phyloP scores from a whole-genome alignment of 2,113 vertebrate genomes.

The Oryzias curvinotus region DNA sequence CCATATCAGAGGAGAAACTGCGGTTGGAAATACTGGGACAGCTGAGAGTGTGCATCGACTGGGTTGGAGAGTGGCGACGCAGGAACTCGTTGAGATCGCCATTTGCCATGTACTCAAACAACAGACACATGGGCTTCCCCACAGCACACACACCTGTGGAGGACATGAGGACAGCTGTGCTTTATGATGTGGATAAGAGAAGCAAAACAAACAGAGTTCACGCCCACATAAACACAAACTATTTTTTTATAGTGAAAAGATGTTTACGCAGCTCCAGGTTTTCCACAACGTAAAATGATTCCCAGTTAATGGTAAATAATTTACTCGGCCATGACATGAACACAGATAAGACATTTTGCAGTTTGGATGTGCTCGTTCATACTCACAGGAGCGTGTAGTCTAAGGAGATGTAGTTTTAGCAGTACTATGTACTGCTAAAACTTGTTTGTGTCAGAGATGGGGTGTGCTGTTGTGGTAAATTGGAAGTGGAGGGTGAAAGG shows the following conservation, averaged over 20 bases:
- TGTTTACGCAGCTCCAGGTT: not conserved
- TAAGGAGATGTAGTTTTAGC: not conserved
- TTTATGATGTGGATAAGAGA: not conserved
- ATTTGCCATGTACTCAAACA: conserved; percentile 97
- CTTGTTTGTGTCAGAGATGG: not conserved
- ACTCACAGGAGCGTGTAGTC: not conserved
- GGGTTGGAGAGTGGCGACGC: conserved; percentile 82
- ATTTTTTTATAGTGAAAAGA: too few species aligned
- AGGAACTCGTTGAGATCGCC: conserved; percentile 96
- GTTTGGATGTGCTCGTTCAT: not conserved
- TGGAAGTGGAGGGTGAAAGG: too few species aligned
- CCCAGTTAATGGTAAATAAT: not conserved
- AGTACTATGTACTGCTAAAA: not conserved
- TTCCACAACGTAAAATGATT: not conserved
- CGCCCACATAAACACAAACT: not conserved
- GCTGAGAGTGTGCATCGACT: conserved; percentile 75
- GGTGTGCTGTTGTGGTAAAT: conserved; percentile 4
- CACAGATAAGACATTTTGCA: not conserved
- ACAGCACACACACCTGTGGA: conserved; percentile 91
- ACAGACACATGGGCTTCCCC: conserved; percentile 96
- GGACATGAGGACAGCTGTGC: not conserved
- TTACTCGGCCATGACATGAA: not conserved
- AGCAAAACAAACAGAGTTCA: not conserved
- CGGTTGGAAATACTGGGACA: conserved; percentile 67
- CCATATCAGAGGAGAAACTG: conserved; percentile 70